These are phyloP conservation scores for Amphimallon solstitiale DNA, from an alignment of 2,888 invertebrate genomes.

Conservation along the genomic window DNA sequence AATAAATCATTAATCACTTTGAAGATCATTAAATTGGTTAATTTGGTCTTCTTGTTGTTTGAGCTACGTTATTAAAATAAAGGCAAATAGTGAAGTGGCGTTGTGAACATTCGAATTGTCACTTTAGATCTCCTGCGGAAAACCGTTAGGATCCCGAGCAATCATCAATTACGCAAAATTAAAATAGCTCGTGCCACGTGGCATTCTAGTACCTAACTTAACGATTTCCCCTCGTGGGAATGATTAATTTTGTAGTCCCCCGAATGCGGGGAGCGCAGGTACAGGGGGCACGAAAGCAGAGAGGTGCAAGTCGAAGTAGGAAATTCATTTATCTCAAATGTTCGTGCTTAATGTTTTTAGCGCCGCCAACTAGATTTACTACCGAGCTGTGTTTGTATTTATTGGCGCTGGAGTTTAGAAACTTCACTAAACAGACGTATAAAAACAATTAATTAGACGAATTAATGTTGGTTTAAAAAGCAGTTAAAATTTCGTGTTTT, in stretches of 20 bases:
- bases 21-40: constrained; percentile 23
- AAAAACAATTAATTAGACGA: constrained; percentile 27
- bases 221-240: background rate
- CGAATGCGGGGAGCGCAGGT: background rate
- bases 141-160: background rate
- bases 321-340: constrained; percentile 28
- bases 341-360: constrained; percentile 35
- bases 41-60: constrained; percentile 13
- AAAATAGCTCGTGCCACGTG: constrained; percentile 10
- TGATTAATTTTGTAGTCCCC: constrained; percentile 33
- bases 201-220: no score
- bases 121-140: no score
- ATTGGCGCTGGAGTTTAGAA: background rate
- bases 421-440: background rate
- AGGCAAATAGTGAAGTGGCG: no score
- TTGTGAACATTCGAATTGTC: no score
- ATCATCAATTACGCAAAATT: constrained; percentile 32
- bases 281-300: no score
- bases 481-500: no score
- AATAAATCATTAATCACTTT: constrained; percentile 39
- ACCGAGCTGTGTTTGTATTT: constrained; percentile 25
- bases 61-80: no score
- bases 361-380: constrained; percentile 28
- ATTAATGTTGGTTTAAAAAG: constrained; percentile 7
- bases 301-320: constrained; percentile 24